Percentiles rank a stretch among this genome's conserved stretches.
These are phyloP conservation scores for Xylota sylvarum DNA, from an alignment of 2,888 invertebrate species.

Conservation along the genomic window DNA sequence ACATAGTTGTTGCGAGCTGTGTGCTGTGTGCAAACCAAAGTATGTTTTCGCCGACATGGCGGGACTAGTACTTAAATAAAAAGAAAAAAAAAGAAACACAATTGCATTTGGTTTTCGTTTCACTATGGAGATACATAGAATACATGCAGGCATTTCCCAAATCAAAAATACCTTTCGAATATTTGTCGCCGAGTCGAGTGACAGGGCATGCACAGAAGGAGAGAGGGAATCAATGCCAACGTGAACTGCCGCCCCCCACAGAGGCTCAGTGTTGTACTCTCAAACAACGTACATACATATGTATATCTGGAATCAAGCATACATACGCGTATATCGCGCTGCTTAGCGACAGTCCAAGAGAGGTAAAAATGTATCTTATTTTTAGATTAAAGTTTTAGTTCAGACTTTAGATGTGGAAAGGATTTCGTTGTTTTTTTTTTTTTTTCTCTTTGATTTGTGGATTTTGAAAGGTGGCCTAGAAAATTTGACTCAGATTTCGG, in stretches of 20 bases:
- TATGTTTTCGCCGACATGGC: constrained; percentile 34
- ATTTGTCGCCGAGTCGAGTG: constrained; percentile 51
- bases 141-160: constrained; percentile 27
- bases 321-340: constrained; percentile 23
- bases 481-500: constrained; percentile 40
- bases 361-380: constrained; percentile 55
- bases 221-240: constrained; percentile 71
- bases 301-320: constrained; percentile 5
- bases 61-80: constrained; percentile 15
- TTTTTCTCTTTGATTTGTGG: constrained; percentile 58
- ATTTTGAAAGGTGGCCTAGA: constrained; percentile 70
- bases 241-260: constrained; percentile 68
- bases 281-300: constrained; percentile 18
- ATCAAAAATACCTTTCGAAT: constrained; percentile 46
- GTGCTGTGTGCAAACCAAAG: constrained; percentile 15
- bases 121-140: constrained; percentile 13
- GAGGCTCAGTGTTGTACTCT: constrained; percentile 43
- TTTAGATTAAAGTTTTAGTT: constrained; percentile 53
- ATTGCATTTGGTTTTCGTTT: background rate
- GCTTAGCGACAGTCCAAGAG: constrained; percentile 49
- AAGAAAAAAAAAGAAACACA: constrained; percentile 1
- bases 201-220: constrained; percentile 38
- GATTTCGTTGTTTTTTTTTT: constrained; percentile 51
- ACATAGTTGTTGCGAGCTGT: constrained; percentile 63
- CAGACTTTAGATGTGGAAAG: constrained; percentile 56